Evolutionary conservation across 2,113 vertebrate genomes (phyloP).

Genomic region (Lampris incognitus): DNA sequence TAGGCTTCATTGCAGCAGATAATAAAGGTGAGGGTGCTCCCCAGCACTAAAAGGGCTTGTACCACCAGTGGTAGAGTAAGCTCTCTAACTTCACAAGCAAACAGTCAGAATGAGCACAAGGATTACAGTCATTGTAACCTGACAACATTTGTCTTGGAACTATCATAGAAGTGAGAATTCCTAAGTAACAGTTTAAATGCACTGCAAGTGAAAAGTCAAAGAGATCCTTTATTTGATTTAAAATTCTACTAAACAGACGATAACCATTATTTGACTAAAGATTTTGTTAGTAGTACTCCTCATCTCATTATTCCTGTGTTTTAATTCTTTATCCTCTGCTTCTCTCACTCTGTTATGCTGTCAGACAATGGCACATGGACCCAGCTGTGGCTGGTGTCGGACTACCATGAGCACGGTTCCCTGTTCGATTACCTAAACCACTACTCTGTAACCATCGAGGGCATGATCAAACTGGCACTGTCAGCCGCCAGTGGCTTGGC

Average conservation of each 20-base stretch:
- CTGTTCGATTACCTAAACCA: slow-evolving; percentile 97
- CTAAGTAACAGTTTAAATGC: too few species aligned
- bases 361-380: slow-evolving; percentile 99
- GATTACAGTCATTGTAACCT: too few species aligned
- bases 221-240: too few species aligned
- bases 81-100: too few species aligned
- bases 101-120: too few species aligned
- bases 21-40: slow-evolving; percentile 89
- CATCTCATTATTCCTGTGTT: background rate
- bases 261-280: background rate
- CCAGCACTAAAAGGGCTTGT: too few species aligned
- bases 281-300: too few species aligned
- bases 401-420: slow-evolving; percentile 96
- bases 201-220: too few species aligned
- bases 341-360: background rate
- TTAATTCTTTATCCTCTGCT: background rate
- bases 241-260: background rate
- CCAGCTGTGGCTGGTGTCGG: slow-evolving; percentile 96
- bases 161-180: too few species aligned
- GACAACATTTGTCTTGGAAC: too few species aligned
- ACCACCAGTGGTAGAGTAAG: too few species aligned
- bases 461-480: slow-evolving; percentile 95
- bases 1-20: slow-evolving; percentile 97
- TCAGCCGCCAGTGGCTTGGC: slow-evolving; percentile 95
- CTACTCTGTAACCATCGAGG: slow-evolving; percentile 96